Base-by-base conservation (phyloP, 1,140 invertebrate genomes). In the Nephila pilipes region DNA sequence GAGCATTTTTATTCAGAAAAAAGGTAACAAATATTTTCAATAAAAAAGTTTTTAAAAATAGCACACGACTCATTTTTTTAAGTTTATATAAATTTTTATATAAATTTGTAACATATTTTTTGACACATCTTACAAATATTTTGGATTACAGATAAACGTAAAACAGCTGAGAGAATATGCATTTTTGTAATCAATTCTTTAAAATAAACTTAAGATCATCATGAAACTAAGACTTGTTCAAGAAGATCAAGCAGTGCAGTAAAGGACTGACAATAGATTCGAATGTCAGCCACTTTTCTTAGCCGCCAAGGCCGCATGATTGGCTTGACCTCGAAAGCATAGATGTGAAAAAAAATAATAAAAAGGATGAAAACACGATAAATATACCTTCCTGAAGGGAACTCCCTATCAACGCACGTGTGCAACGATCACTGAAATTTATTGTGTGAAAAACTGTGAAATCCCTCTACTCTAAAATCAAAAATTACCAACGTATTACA, bases 391-490 rank as follows among this genome's bases (percentile, higher is more conserved):
- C 32, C 25, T 12, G 32, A 36, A 36, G 69, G 29, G 12, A 65
- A 25, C 25, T 65, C n/a, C 14, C 14, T 75, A 22, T 32, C 29
- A 32, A 75, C 69, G 32, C 14, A 75, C 69, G 69, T 75, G 69
- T 36, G 25, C 18, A 29, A 29, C 29, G 14, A 75, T 75, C 69
- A 16, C 69, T 32, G 29, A 4, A 75, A 75, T 75, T 36, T 29
- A 75, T 36, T 20, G 29, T 75, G 69, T 65, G 63, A 65, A 65
- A 60, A 32, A 75, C 36, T 75, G 69, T 75, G 69, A 29, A 75
- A 75, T 75, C 29, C 18, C 29, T 29, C 69, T 25, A 36, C 32
- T 29, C 32, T 75, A 29, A 32, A 29, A 36, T 75, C 29, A 18
- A 1, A 18, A 36, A 20, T 32, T 36, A 20, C 29, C 29, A 32